phyloP scores from a whole-genome alignment of 1,140 invertebrate species.

The Drosophila trapezifrons region DNA sequence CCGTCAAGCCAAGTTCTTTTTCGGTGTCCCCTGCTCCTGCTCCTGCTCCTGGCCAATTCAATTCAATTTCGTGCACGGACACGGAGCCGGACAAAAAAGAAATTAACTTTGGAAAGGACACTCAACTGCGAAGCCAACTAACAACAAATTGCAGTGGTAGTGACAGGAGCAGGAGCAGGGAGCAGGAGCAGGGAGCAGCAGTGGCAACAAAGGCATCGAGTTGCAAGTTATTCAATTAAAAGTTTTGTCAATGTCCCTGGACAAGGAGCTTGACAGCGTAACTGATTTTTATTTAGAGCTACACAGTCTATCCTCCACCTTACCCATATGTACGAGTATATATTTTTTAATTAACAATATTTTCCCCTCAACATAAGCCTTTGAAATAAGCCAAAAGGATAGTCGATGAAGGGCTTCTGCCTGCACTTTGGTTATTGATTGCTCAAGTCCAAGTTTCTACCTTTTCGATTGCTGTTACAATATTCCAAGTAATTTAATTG shows the following conservation, averaged over 20 bases:
- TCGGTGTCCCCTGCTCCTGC: background rate
- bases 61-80: constrained; percentile 61
- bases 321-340: background rate
- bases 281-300: constrained; percentile 17
- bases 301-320: too few species aligned
- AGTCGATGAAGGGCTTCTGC: background rate
- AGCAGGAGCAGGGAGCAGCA: constrained; percentile 1
- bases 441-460: too few species aligned
- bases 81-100: constrained; percentile 16
- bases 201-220: constrained; percentile 60
- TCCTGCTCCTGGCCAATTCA: constrained; percentile 50
- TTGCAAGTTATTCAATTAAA: constrained; percentile 81
- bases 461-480: background rate
- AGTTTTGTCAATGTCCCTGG: constrained; percentile 63
- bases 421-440: constrained; percentile 8
- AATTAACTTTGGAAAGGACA: constrained; percentile 67
- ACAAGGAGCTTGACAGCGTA: constrained; percentile 5
- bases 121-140: constrained; percentile 63
- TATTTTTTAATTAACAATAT: constrained; percentile 6
- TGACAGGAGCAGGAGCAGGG: background rate
- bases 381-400: background rate
- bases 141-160: constrained; percentile 53
- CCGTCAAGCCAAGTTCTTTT: constrained; percentile 48
- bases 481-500: constrained; percentile 9
- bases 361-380: background rate